These are phyloP conservation scores for Hemichromis elongatus DNA, from an alignment of 2,113 vertebrate genomes.

Conservation along the genomic window DNA sequence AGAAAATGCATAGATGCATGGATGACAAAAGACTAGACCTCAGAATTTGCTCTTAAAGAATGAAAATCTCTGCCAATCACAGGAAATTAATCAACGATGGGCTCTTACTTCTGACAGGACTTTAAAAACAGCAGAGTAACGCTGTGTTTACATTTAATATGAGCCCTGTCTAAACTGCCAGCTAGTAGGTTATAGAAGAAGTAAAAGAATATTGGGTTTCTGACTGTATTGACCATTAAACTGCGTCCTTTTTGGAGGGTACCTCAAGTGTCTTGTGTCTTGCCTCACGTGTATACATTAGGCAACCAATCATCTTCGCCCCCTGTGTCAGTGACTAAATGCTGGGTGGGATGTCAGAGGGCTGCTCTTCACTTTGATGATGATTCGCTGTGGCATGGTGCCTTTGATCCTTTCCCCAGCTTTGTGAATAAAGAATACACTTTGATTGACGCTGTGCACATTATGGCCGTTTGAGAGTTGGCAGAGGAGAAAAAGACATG, in stretches of 20 bases:
- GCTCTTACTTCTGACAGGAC: not conserved
- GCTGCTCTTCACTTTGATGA: constrained; percentile 44
- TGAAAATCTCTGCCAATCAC: not conserved
- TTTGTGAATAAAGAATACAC: constrained; percentile 64
- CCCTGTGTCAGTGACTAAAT: constrained; percentile 35
- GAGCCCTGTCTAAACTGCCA: not conserved
- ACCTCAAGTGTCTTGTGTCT: not conserved
- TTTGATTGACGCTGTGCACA: constrained; percentile 59
- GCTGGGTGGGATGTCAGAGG: constrained; percentile 45
- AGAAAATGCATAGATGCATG: not conserved
- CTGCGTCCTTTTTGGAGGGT: not conserved
- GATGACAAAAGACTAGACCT: not conserved
- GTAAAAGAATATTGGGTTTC: not conserved
- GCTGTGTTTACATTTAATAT: not conserved
- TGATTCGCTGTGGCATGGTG: constrained; percentile 47
- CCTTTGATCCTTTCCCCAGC: constrained; percentile 58
- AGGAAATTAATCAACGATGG: not conserved
- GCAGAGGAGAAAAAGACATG: constrained; percentile 45
- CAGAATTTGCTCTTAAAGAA: not conserved
- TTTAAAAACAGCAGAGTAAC: not conserved
- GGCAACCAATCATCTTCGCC: not conserved
- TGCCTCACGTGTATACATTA: not conserved
- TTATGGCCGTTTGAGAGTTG: constrained; percentile 54
- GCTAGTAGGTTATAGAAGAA: not conserved
- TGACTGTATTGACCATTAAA: not conserved